Base-by-base conservation (phyloP, 2,797 vertebrate genomes). In the Arctocebus calabarensis region DNA sequence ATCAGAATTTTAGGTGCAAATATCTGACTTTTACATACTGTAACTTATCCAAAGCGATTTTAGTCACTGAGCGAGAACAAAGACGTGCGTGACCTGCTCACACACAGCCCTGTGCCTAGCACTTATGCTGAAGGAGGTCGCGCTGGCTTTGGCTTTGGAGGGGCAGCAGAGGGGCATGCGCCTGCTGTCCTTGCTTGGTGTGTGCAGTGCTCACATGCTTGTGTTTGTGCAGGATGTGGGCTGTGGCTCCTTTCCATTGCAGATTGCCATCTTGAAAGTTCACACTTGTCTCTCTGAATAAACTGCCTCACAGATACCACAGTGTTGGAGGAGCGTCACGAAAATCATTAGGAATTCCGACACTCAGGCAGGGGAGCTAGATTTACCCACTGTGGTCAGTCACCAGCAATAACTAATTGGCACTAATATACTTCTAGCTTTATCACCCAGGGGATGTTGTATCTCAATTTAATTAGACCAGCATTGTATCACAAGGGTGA, bases 171-270 rank as follows among this genome's bases (percentile, higher is more conserved):
- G 12, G 77, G 34, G 16, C 70, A 7, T 20, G 64, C 55, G 34
- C 45, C 43, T 40, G 13, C 78, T 68, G 19, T 64, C 59, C 22
- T 59, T 59, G 37, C 48, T 74, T 59, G 13, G 19, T 25, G 70
- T 4, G 2, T 10, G 2, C 0, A 2, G 2, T 14, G 20, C 45
- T 20, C n/a, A 27, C 40, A 55, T 19, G 27, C 20, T 1, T n/a
- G 4, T 43, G 8, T 40, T 85, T 70, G 59, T 61, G 32, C 2
- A 40, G 73, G 71, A 22, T 34, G 32, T 59, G 40, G 40, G 40
- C n/a, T 71, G 86, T 61, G 52, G 29, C 75, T 75, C 68, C 71
- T 48, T 71, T 71, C 64, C 27, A 7, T 85, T 43, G 71, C 52
- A 12, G 14, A 85, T 55, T 62, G 64, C n/a, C 16, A 10, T 89